Evolutionary conservation across 2,113 vertebrate species (phyloP).

Genomic region (Agapornis roseicollis): DNA sequence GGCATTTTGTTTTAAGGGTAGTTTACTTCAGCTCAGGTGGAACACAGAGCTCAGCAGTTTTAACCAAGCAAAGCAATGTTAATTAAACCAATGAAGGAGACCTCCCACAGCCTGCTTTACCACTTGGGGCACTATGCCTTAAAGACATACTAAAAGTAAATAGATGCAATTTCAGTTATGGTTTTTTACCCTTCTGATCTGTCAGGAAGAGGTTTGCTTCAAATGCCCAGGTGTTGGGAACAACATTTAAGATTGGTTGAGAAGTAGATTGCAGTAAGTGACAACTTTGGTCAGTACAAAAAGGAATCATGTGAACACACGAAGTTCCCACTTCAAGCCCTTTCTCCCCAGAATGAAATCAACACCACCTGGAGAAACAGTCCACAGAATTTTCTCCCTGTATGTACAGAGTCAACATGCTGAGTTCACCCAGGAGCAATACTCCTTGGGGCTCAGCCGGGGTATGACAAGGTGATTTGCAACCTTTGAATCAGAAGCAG

Average conservation of each 20-base stretch:
- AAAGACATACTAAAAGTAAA: background rate
- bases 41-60: background rate
- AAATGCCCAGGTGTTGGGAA: background rate
- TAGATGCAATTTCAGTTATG: background rate
- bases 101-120: background rate
- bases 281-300: background rate
- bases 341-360: background rate
- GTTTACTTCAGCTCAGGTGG: background rate
- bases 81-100: background rate
- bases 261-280: background rate
- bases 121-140: background rate
- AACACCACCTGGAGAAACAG: background rate
- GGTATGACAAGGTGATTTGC: background rate
- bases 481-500: background rate
- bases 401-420: background rate
- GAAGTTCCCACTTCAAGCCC: background rate
- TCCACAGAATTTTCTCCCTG: background rate
- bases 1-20: background rate
- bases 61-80: background rate
- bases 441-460: background rate
- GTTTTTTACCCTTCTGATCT: background rate
- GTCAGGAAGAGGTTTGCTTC: background rate
- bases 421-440: background rate
- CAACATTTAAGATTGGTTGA: background rate
- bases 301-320: fast-evolving